Percentiles rank a stretch among this genome's conserved stretches.
phyloP scores from a whole-genome alignment of 2,797 vertebrate species.

The Chelon auratus region DNA sequence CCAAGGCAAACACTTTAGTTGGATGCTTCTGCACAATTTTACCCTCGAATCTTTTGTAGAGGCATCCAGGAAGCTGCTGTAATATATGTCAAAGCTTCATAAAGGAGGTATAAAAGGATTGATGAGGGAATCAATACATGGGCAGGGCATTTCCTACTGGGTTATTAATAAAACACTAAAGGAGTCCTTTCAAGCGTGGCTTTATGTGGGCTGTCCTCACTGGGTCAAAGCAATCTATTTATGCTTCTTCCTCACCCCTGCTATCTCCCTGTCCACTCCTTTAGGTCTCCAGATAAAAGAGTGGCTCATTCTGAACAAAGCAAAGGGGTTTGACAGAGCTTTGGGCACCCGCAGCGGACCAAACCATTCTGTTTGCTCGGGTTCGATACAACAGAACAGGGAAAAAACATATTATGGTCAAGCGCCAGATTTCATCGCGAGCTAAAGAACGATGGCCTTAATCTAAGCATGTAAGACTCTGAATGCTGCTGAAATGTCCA shows the following conservation, averaged over 20 bases:
- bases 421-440: slow-evolving; percentile 1
- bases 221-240: slow-evolving; percentile 76
- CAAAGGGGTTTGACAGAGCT: slow-evolving; percentile 70
- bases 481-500: slow-evolving; percentile 7
- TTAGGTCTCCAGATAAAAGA: slow-evolving; percentile 81
- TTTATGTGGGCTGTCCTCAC: slow-evolving; percentile 67
- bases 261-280: slow-evolving; percentile 66
- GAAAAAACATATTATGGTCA: slow-evolving; percentile 13
- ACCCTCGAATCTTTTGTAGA: neutral
- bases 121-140: slow-evolving; percentile 65
- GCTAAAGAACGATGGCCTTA: neutral
- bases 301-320: slow-evolving; percentile 76
- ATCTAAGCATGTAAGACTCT: neutral
- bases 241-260: slow-evolving; percentile 63
- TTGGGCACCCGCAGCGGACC: slow-evolving; percentile 69
- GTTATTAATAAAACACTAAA: slow-evolving; percentile 84
- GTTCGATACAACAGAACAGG: slow-evolving; percentile 33
- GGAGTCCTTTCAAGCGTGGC: slow-evolving; percentile 70
- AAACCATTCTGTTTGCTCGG: slow-evolving; percentile 39
- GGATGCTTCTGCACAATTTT: slow-evolving; percentile 8
- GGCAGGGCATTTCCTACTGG: slow-evolving; percentile 33
- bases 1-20: slow-evolving; percentile 48
- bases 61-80: slow-evolving; percentile 19
- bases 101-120: slow-evolving; percentile 41
- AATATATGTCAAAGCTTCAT: slow-evolving; percentile 33